Percentiles rank a stretch among this genome's conserved stretches.
Evolutionary conservation across 2,113 vertebrate species (phyloP).

Genomic region (Pelobates fuscus): DNA sequence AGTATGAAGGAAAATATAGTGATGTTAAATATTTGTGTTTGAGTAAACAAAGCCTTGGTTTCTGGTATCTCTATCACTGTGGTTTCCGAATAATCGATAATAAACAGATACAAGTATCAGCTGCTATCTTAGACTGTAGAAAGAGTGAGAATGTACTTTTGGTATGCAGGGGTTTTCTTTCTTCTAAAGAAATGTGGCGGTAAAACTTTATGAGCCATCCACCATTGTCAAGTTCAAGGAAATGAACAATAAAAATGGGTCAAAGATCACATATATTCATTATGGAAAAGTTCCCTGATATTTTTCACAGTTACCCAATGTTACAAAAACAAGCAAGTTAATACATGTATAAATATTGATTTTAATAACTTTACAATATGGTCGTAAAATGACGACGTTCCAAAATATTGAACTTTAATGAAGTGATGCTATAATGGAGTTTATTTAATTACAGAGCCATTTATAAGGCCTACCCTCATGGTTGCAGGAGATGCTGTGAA

Average conservation of each 20-base stretch:
- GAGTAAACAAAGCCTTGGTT: constrained; percentile 1
- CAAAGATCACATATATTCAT: neutral
- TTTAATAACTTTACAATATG: too few species aligned
- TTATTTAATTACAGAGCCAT: too few species aligned
- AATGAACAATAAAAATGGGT: neutral
- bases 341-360: too few species aligned
- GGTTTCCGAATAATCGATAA: neutral
- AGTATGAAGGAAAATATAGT: constrained; percentile 7
- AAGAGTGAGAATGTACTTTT: too few species aligned
- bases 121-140: neutral
- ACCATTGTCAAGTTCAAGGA: neutral
- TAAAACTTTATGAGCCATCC: neutral
- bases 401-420: too few species aligned
- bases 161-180: neutral
- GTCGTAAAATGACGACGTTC: too few species aligned
- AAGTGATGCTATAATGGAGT: too few species aligned
- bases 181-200: neutral
- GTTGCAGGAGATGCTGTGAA: too few species aligned
- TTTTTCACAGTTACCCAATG: too few species aligned
- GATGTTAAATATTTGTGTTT: neutral
- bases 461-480: too few species aligned
- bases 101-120: neutral
- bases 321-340: too few species aligned
- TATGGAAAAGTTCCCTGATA: too few species aligned
- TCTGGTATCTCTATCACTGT: neutral